Conservation (phyloP, 2,888 invertebrate species). For the Drosophila buzzatii region DNA sequence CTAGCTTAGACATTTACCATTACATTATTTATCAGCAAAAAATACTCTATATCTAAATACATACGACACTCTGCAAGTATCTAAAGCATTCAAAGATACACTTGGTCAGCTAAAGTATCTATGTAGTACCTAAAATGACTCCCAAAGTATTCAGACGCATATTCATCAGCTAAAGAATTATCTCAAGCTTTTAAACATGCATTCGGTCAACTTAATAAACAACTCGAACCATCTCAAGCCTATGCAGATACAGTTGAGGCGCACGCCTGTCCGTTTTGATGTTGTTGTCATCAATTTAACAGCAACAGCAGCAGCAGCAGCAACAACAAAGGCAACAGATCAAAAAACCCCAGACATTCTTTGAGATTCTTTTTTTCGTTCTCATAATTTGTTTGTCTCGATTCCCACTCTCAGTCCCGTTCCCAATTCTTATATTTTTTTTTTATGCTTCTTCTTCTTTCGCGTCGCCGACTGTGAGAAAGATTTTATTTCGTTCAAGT, state of each 20-base stretch:
- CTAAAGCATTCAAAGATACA: background rate
- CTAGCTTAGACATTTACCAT: too few species aligned
- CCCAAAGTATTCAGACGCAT: background rate
- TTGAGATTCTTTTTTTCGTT: constrained; percentile 66
- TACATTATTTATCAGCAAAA: too few species aligned
- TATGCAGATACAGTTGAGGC: constrained; percentile 80
- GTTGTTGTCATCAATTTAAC: constrained; percentile 80
- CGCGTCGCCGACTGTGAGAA: constrained; percentile 75
- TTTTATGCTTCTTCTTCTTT: constrained; percentile 32
- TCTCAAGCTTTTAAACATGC: background rate
- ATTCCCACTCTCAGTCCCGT: constrained; percentile 57
- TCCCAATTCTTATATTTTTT: constrained; percentile 47
- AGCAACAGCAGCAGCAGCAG: constrained; percentile 53
- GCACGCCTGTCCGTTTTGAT: constrained; percentile 79
- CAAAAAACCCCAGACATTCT: constrained; percentile 69
- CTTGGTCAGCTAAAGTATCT: background rate
- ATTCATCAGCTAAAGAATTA: background rate
- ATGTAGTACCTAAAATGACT: background rate
- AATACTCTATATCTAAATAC: background rate
- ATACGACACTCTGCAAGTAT: background rate
- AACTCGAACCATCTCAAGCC: constrained; percentile 46
- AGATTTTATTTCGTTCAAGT: constrained; percentile 81
- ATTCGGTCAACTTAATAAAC: constrained; percentile 37
- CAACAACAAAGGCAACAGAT: constrained; percentile 48
- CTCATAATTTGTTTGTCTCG: constrained; percentile 77